Conservation (phyloP, 92 coral and sea anemone species). For the Diadumene lineata region DNA sequence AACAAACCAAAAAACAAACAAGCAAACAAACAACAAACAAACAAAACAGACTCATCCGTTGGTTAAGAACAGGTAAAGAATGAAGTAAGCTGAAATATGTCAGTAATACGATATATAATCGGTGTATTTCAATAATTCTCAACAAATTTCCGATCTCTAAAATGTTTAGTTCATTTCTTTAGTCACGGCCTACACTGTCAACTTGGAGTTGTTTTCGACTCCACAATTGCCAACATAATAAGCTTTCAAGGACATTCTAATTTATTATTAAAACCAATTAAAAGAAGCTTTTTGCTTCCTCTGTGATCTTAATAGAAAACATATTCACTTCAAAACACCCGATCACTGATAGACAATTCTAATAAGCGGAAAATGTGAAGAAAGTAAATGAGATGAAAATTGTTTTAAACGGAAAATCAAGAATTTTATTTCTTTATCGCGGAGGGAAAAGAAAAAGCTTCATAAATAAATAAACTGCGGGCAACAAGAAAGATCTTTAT, state of each 20-base stretch:
- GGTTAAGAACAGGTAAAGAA: too few relatives aligned
- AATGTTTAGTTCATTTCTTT: too few relatives aligned
- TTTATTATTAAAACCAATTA: conserved; percentile 6
- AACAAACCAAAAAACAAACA: too few relatives aligned
- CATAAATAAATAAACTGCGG: conserved; percentile 34
- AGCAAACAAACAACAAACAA: too few relatives aligned
- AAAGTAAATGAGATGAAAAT: background rate
- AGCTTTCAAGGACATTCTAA: conserved; percentile 18
- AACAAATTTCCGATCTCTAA: too few relatives aligned
- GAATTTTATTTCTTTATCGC: conserved; percentile 1
- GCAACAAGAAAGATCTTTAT: background rate
- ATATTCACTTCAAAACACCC: conserved; percentile 1
- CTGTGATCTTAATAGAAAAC: background rate
- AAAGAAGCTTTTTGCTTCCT: background rate
- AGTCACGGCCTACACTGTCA: too few relatives aligned
- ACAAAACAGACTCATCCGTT: too few relatives aligned
- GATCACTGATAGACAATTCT: too few relatives aligned
- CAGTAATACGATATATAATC: too few relatives aligned
- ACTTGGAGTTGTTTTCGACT: background rate
- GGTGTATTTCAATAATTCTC: too few relatives aligned
- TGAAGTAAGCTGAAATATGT: too few relatives aligned
- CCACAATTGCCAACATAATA: background rate
- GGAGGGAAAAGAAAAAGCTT: conserved; percentile 13
- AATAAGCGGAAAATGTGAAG: background rate
- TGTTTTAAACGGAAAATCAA: background rate